These are phyloP conservation scores for Colossoma macropomum DNA, from an alignment of 2,113 vertebrate genomes.

Conservation along the genomic window DNA sequence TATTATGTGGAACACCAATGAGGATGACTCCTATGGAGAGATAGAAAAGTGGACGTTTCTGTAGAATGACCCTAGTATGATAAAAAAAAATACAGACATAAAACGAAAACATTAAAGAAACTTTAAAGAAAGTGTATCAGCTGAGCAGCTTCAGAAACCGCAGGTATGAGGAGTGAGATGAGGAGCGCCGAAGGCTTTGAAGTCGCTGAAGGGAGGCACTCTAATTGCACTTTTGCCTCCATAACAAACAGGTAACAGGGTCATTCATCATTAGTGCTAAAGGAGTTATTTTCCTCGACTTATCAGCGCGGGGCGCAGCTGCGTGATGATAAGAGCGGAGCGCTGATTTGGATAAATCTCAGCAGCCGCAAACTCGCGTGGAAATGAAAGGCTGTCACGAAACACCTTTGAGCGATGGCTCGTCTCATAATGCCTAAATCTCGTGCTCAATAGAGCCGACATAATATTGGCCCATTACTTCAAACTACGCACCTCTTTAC, in stretches of 20 bases:
- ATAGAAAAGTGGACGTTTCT: too few species aligned
- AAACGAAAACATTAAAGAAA: too few species aligned
- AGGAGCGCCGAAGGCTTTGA: neutral
- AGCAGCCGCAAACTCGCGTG: constrained; percentile 7
- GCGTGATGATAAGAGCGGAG: neutral
- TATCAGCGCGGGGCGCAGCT: constrained; percentile 33
- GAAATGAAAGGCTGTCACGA: constrained; percentile 10
- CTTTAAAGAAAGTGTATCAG: too few species aligned
- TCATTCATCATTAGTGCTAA: constrained; percentile 45
- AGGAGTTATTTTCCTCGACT: constrained; percentile 33
- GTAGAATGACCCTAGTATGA: too few species aligned
- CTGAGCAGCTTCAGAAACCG: too few species aligned
- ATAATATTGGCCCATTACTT: constrained; percentile 46
- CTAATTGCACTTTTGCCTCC: constrained; percentile 45
- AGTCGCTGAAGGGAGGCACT: constrained; percentile 31
- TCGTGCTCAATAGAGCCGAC: constrained; percentile 30
- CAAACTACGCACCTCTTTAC: constrained; percentile 11
- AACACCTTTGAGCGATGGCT: constrained; percentile 21
- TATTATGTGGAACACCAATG: too few species aligned
- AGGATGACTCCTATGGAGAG: too few species aligned
- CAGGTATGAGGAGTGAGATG: constrained; percentile 13
- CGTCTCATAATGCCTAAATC: constrained; percentile 35
- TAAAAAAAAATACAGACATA: too few species aligned
- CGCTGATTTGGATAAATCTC: constrained; percentile 43
- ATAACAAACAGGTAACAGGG: constrained; percentile 42